Evolutionary conservation across 2,888 invertebrate genomes (phyloP), one percentile per base, ranked within the genome.

Genomic region (Noctua pronuba): DNA sequence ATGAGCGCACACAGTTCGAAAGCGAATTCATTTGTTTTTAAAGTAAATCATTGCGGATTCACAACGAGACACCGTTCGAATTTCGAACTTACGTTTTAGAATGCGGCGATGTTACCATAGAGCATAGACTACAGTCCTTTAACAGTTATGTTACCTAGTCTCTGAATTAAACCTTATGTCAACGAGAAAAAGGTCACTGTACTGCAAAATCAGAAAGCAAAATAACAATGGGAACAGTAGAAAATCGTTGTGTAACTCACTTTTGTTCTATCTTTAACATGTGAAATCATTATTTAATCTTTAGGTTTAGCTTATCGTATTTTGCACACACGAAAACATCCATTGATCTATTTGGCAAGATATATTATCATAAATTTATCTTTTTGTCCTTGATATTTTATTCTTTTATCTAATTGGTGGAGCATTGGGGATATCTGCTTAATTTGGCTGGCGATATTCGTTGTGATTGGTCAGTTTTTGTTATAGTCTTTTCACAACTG

Each of bases 351-450:
- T 78, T 81, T 52, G 11, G 49, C 74, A 74, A 74, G 62, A 81
- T 78, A 77, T 28, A 44, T 11, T 73, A 81, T 81, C 75, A 52
- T 31, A 21, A 24, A 31, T 46, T 81, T 75, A 81, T 78, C 64
- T 55, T 0, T 2, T 1, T 74, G 52, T 31, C 75, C 75, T 81
- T 81, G 75, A 44, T 38, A 31, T 31, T 75, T 46, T 46, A 75
- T 62, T 13, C 6, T 80, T 28, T 44, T 46, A 81, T 64, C 74
- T 44, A 81, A 73, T 78, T 52, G 49, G 52, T 46, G 55, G 41
- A 52, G 35, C n/a, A n/a, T 3, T 28, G 8, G 38, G 24, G 18
- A 77, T 65, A 77, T 41, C 24, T 28, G n/a, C 16, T 7, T 46
- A 60, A 74, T 28, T n/a, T 75, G 31, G 13, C 13, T 28, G 28